phyloP scores from a whole-genome alignment of 2,888 invertebrate species.

The Biston betularia region DNA sequence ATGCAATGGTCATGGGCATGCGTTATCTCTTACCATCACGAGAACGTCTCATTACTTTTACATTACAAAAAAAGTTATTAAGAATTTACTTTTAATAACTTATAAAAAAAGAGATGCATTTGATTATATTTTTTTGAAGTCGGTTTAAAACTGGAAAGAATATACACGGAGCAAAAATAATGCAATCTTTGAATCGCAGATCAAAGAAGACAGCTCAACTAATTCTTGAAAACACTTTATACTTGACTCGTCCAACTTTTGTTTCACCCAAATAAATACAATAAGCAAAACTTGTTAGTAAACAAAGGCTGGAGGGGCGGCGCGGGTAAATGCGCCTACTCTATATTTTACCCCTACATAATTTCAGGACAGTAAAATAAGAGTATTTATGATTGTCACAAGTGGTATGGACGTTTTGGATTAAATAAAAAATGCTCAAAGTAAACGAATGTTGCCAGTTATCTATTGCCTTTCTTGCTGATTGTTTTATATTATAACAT shows the following conservation, averaged over 20 bases:
- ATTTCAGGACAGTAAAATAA: conserved; percentile 10
- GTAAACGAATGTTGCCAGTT: not conserved
- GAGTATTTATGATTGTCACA: conserved; percentile 21
- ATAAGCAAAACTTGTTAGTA: conserved; percentile 29
- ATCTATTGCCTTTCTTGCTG: not conserved
- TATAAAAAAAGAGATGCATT: too few species aligned
- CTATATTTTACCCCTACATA: conserved; percentile 18
- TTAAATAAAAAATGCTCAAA: not conserved
- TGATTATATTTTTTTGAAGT: too few species aligned
- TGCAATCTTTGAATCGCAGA: too few species aligned
- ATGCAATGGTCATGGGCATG: too few species aligned
- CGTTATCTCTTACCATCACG: too few species aligned
- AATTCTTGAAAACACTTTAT: conserved; percentile 15
- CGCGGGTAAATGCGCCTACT: conserved; percentile 10
- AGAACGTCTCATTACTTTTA: too few species aligned
- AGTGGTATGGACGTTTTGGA: conserved; percentile 2
- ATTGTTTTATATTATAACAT: not conserved
- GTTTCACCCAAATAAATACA: conserved; percentile 31
- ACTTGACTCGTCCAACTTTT: conserved; percentile 27
- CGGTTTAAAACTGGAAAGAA: too few species aligned
- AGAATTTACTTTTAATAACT: too few species aligned
- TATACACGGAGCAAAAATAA: too few species aligned
- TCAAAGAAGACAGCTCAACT: not conserved
- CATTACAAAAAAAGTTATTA: too few species aligned
- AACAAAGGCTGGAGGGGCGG: conserved; percentile 15